Conservation (phyloP, 2,888 invertebrate species). For the Phortica okadai region DNA sequence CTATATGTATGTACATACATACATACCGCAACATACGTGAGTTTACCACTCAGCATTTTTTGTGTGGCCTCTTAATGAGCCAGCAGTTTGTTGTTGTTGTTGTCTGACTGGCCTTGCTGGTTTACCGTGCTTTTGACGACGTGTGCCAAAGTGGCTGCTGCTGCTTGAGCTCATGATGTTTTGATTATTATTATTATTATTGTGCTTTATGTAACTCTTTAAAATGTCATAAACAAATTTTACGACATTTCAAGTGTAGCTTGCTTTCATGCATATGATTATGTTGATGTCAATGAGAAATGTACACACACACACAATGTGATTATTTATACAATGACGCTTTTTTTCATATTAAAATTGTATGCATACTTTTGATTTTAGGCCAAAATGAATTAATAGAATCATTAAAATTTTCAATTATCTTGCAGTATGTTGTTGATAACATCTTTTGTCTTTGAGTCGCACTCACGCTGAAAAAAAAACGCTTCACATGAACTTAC, state of each 20-base stretch:
- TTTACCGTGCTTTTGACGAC: neutral
- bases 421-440: neutral
- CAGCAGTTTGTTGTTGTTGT: neutral
- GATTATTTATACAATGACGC: no score
- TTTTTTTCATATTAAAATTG: no score
- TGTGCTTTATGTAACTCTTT: slow-evolving; percentile 3
- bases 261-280: no score
- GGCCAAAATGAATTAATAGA: no score
- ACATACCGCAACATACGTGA: neutral
- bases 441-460: no score
- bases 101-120: neutral
- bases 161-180: neutral
- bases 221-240: slow-evolving; percentile 9
- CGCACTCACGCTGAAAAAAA: neutral
- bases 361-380: no score
- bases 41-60: neutral
- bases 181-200: neutral
- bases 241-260: neutral
- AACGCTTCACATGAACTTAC: neutral
- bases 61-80: neutral
- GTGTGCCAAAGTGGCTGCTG: neutral
- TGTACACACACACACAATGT: no score
- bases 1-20: no score
- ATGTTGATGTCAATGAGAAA: no score
- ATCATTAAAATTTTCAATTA: neutral